Evolutionary conservation across 2,797 vertebrate genomes (phyloP).

Genomic region (Pyrocephalus nanus): DNA sequence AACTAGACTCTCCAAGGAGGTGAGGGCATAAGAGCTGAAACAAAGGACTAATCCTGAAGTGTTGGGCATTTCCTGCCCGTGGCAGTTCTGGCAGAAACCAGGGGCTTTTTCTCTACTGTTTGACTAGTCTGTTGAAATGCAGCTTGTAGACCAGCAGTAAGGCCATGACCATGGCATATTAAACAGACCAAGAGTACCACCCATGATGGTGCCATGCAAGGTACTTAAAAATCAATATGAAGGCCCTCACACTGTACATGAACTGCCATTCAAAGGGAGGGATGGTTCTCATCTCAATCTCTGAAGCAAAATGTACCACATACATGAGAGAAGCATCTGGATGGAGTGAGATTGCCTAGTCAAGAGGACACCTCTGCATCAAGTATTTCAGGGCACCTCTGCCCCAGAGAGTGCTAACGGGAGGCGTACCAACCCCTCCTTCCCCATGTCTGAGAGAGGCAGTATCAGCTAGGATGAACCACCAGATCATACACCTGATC

Average conservation of each 20-base stretch:
- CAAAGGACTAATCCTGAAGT: neutral
- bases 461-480: neutral
- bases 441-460: neutral
- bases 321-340: neutral
- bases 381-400: neutral
- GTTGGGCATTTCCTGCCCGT: neutral
- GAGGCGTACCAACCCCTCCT: neutral
- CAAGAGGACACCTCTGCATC: neutral
- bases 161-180: accelerated
- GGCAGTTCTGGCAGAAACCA: neutral
- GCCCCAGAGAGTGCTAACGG: neutral
- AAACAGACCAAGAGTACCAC: neutral
- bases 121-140: neutral
- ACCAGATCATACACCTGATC: neutral
- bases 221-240: neutral
- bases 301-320: neutral
- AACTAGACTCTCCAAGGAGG: neutral
- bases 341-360: neutral
- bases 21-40: neutral
- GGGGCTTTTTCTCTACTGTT: neutral
- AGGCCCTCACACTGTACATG: neutral
- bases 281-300: neutral
- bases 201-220: neutral
- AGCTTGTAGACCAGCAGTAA: neutral
- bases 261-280: neutral